Evolutionary conservation across 2,113 vertebrate genomes (phyloP).

Genomic region (Amphiprion ocellaris): DNA sequence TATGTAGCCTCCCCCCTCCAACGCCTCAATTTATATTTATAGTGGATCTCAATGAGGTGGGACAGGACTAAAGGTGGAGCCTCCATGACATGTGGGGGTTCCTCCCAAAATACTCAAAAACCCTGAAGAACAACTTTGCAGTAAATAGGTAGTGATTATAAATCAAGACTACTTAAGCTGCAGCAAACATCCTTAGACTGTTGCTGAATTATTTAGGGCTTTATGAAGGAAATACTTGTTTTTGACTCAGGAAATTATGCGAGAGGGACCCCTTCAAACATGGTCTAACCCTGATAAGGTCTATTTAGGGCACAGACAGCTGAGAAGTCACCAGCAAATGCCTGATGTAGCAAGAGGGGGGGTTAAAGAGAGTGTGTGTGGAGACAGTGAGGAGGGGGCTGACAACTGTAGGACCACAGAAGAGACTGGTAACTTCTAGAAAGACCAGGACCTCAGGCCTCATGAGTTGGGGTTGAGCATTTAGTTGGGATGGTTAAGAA

Average conservation of each 20-base stretch:
- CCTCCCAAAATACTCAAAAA: neutral
- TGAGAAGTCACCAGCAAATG: conserved; percentile 85
- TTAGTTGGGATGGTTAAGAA: neutral
- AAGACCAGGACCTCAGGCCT: conserved; percentile 60
- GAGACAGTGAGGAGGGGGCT: conserved; percentile 1
- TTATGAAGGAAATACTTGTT: rapidly evolving
- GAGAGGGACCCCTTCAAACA: conserved; percentile 52
- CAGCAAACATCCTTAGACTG: neutral
- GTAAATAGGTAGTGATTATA: neutral
- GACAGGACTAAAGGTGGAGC: conserved; percentile 54
- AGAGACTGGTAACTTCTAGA: conserved; percentile 84
- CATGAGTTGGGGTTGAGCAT: neutral
- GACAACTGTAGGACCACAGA: conserved; percentile 78
- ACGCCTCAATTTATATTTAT: conserved; percentile 76
- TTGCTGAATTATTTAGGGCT: neutral
- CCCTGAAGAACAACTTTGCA: neutral
- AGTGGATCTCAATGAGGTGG: conserved; percentile 65
- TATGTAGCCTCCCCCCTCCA: conserved; percentile 54
- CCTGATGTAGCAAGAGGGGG: conserved; percentile 57
- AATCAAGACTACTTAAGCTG: neutral
- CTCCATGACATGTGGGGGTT: conserved; percentile 31
- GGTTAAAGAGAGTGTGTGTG: conserved; percentile 26
- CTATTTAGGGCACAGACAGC: conserved; percentile 87
- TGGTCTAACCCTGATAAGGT: conserved; percentile 79
- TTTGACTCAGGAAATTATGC: neutral